phyloP scores from a whole-genome alignment of 1,140 invertebrate genomes.

The Aplysia californica region DNA sequence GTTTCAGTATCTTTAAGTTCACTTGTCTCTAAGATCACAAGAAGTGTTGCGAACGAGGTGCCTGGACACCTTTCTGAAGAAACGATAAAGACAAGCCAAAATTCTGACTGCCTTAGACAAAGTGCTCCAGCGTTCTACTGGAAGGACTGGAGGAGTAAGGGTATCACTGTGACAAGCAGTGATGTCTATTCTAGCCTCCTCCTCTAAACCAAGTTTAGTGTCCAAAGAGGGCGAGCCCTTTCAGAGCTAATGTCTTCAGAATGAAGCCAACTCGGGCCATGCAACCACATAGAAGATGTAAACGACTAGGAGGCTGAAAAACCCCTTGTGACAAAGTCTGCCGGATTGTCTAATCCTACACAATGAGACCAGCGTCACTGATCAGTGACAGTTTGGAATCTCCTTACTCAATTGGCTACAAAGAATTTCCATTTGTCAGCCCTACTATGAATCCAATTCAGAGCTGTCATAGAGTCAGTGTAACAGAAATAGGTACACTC shows the following conservation, averaged over 20 bases:
- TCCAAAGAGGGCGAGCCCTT: background rate
- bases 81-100: background rate
- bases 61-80: too few relatives aligned
- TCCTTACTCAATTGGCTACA: background rate
- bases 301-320: background rate
- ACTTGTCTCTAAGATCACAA: too few relatives aligned
- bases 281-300: background rate
- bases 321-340: background rate
- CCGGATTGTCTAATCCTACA: background rate
- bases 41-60: too few relatives aligned
- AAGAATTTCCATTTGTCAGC: conserved; percentile 1
- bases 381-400: background rate
- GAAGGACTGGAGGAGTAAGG: background rate
- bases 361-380: background rate
- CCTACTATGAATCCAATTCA: background rate
- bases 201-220: background rate
- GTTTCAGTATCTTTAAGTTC: too few relatives aligned
- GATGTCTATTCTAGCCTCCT: background rate
- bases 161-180: too few relatives aligned
- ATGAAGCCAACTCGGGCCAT: background rate
- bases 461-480: background rate
- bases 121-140: background rate
- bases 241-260: too few relatives aligned
- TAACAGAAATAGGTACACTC: background rate
- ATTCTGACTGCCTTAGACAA: background rate